Base-by-base conservation (phyloP, 2,113 vertebrate species). In the Helogale parvula region DNA sequence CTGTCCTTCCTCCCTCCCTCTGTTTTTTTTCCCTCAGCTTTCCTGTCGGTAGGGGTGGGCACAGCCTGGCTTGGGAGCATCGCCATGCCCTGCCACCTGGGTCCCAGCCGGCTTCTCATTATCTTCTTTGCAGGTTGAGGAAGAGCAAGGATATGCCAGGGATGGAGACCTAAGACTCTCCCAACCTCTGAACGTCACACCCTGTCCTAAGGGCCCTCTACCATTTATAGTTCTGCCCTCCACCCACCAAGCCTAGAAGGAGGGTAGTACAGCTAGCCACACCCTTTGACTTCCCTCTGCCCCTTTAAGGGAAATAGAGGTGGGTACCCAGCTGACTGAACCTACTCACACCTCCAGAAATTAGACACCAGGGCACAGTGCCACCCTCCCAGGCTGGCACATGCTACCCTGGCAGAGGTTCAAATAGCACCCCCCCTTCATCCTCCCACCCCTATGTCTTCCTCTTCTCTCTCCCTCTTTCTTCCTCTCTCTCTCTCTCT, bases 331-430 rank as follows among this genome's bases (percentile, higher is more conserved):
- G 98, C 98, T 98, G 98, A 99, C 81, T 98, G 97, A 98, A 98
- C 96, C 95, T 96, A 94, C 97, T 98, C 97, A 97, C 97, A 98
- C 97, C 97, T 93, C 95, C 82, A 98, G 97, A 98, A 98, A 98
- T 98, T 98, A 98, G 97, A 98, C 96, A 97, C 90, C 57, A 97
- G 97, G 97, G 97, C 98, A 98, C 88, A 81, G 94, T 96, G 94
- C 98, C 98, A 98, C 98, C 97, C 98, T 97, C 96, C 98, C 97
- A 98, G 98, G 96, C 98, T 98, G 98, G 98, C 98, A 98, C 97
- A 98, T 98, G 97, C 97, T 96, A 97, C 97, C 97, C 98, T 98
- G 98, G 98, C 98, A 98, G 94, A 95, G 97, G 89, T 98, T 98
- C 98, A 98, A 98, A 95, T 97, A 97, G 86, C 95, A 90, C 93